phyloP scores from a whole-genome alignment of 2,797 vertebrate species.

The Labeo calbasu region DNA sequence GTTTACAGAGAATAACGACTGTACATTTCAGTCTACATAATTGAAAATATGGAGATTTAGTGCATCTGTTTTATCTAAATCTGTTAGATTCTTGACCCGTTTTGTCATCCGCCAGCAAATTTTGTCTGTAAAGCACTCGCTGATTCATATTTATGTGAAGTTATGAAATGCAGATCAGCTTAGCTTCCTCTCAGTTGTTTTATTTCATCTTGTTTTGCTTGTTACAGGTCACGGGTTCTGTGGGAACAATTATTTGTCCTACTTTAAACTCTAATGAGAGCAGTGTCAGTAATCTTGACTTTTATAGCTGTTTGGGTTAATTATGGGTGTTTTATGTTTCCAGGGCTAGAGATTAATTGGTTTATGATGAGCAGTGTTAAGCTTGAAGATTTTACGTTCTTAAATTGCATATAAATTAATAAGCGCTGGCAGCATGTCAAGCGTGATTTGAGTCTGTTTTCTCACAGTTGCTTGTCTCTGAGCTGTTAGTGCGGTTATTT shows the following conservation, averaged over 20 bases:
- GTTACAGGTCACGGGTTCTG: neutral
- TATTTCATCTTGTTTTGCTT: neutral
- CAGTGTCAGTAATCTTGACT: constrained; percentile 8
- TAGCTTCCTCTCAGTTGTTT: neutral
- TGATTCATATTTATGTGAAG: neutral
- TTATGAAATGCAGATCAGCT: neutral
- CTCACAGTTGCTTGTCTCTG: neutral
- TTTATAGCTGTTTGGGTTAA: constrained; percentile 31
- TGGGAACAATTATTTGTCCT: neutral
- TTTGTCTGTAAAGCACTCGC: neutral
- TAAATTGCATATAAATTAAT: neutral
- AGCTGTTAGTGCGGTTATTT: neutral
- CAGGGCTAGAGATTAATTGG: constrained; percentile 9
- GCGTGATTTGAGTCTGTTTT: neutral
- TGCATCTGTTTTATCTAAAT: neutral
- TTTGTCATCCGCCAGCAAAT: neutral
- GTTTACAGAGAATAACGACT: neutral
- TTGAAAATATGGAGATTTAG: neutral
- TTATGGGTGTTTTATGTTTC: constrained; percentile 43
- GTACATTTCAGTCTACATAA: neutral
- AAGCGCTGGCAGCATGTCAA: constrained; percentile 18
- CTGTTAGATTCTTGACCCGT: neutral
- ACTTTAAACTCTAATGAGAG: neutral
- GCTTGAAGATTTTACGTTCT: neutral
- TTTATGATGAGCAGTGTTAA: constrained; percentile 1